phyloP scores from a whole-genome alignment of 2,113 vertebrate genomes.

The Alligator mississippiensis region DNA sequence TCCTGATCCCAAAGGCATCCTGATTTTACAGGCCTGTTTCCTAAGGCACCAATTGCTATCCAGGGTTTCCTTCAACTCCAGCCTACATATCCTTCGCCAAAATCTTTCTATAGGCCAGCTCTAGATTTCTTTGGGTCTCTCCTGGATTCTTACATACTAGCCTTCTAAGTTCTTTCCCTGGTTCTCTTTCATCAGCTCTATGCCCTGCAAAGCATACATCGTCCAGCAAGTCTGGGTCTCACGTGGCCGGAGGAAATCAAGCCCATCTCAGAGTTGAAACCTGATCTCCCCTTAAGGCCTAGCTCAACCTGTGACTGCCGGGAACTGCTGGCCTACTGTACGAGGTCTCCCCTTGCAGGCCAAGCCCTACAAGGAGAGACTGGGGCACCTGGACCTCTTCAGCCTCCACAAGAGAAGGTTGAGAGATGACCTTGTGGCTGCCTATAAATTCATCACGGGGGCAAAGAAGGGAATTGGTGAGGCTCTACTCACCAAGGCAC shows the following conservation, averaged over 20 bases:
- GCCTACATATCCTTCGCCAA: too few relatives aligned
- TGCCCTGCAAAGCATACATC: background rate
- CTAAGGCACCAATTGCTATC: too few relatives aligned
- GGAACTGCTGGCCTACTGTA: background rate
- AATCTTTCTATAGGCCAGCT: background rate
- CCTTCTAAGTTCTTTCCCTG: background rate
- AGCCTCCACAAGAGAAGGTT: too few relatives aligned
- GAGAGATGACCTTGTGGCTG: too few relatives aligned
- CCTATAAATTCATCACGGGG: too few relatives aligned
- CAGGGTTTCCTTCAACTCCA: too few relatives aligned
- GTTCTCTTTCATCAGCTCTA: background rate
- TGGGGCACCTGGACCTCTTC: too few relatives aligned
- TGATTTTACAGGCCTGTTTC: too few relatives aligned
- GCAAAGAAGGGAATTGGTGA: too few relatives aligned
- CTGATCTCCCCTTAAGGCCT: background rate
- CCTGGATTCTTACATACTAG: background rate
- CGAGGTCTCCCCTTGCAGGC: background rate
- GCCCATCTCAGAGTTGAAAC: background rate
- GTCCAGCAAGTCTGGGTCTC: background rate
- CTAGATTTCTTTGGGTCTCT: background rate
- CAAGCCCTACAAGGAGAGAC: too few relatives aligned
- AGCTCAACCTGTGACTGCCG: background rate
- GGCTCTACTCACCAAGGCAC: too few relatives aligned
- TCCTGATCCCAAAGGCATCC: background rate
- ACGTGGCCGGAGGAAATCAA: constrained; percentile 45